A percentile compares a stretch with the other conserved stretches of the same genome.
Conservation (phyloP, 2,113 vertebrate species). For the Cavia porcellus region DNA sequence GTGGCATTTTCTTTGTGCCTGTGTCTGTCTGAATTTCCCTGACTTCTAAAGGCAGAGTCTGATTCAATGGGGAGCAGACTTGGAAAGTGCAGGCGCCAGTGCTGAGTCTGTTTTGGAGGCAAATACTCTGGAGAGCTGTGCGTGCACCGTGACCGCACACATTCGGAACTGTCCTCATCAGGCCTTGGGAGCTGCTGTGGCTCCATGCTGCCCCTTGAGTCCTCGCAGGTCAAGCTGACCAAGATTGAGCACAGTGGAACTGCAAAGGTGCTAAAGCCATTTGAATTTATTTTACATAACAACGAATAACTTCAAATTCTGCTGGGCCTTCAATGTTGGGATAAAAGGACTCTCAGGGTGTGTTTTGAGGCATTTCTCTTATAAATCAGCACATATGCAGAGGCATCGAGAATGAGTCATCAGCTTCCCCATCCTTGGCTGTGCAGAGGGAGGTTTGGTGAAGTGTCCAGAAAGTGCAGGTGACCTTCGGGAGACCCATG, state of each 20-base stretch:
- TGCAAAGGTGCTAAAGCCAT: background rate
- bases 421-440: background rate
- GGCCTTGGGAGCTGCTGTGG: rapidly evolving
- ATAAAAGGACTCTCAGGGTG: background rate
- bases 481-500: background rate
- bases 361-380: background rate
- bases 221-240: background rate
- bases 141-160: no score
- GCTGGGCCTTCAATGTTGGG: background rate
- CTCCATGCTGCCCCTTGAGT: rapidly evolving
- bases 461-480: background rate
- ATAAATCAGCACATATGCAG: background rate
- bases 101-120: background rate
- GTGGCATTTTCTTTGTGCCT: background rate
- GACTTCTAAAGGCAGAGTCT: background rate
- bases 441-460: background rate
- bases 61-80: background rate
- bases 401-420: no score
- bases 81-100: background rate
- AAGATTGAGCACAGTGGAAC: background rate
- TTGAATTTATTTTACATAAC: background rate
- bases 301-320: background rate
- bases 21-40: background rate
- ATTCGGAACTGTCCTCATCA: background rate
- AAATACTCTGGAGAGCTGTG: background rate